These are phyloP conservation scores for Aethina tumida DNA, from an alignment of 1,140 invertebrate species.

Conservation along the genomic window DNA sequence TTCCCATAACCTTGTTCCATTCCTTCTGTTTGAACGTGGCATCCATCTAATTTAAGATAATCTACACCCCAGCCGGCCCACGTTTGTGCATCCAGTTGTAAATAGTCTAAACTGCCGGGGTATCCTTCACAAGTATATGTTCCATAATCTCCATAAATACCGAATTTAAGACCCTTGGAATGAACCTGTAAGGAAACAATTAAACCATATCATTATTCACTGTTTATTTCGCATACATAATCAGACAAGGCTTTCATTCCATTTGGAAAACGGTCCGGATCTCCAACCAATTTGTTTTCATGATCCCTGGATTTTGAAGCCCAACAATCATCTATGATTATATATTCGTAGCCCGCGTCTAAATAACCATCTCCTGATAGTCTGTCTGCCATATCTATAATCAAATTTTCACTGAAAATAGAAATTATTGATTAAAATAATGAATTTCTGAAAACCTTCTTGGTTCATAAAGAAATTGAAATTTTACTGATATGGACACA, in stretches of 20 bases:
- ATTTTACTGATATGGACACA: background rate
- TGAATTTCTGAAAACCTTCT: too few relatives aligned
- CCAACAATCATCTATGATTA: constrained; percentile 88
- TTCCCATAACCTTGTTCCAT: constrained; percentile 46
- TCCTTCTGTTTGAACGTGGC: constrained; percentile 53
- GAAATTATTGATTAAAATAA: too few relatives aligned
- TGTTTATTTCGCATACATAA: constrained; percentile 63
- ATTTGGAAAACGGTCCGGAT: constrained; percentile 65
- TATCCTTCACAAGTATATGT: constrained; percentile 73
- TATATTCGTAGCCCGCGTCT: constrained; percentile 72
- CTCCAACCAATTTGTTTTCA: constrained; percentile 56
- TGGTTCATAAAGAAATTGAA: background rate
- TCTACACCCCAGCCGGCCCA: constrained; percentile 83
- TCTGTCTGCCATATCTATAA: constrained; percentile 65
- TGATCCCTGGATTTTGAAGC: constrained; percentile 53
- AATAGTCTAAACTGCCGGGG: constrained; percentile 68
- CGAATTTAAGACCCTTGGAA: constrained; percentile 67
- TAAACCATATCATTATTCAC: constrained; percentile 3
- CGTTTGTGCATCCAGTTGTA: constrained; percentile 65
- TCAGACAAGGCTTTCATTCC: constrained; percentile 70
- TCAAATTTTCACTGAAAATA: constrained; percentile 69
- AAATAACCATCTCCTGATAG: constrained; percentile 69
- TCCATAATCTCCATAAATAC: constrained; percentile 82
- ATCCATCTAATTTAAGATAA: constrained; percentile 83
- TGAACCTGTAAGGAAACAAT: constrained; percentile 51